A percentile compares a stretch with the other conserved stretches of the same genome.
Evolutionary conservation across 2,888 invertebrate species (phyloP).

Genomic region (Melitaea athalia): DNA sequence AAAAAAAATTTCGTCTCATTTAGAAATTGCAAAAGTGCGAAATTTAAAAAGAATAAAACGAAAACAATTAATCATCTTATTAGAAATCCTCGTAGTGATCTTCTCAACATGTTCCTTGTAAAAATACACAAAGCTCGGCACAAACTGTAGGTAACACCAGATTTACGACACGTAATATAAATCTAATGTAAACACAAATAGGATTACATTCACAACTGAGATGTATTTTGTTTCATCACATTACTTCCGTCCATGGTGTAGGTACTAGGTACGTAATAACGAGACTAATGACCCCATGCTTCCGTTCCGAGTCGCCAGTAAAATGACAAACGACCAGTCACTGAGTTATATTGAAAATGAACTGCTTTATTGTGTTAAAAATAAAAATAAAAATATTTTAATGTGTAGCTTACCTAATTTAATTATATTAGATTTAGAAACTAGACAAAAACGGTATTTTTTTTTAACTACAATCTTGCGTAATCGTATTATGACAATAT

Average conservation of each 20-base stretch:
- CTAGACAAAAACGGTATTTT: no score
- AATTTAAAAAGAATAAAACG: no score
- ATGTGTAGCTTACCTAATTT: no score
- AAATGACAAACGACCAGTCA: slow-evolving; percentile 1
- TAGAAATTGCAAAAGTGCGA: no score
- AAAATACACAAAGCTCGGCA: background rate
- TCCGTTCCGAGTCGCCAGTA: slow-evolving; percentile 17
- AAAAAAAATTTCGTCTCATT: no score
- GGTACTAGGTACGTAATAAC: slow-evolving; percentile 6
- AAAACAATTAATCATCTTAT: no score
- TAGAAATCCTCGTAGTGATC: no score
- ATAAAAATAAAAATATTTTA: background rate
- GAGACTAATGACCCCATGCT: slow-evolving; percentile 4
- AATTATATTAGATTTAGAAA: no score
- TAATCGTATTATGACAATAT: no score
- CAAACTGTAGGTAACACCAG: background rate
- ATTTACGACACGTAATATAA: background rate
- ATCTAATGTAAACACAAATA: background rate
- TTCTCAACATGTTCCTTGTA: no score
- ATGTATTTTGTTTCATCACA: slow-evolving; percentile 15
- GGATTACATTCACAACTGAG: background rate
- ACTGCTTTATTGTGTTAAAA: background rate
- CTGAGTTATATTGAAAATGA: background rate
- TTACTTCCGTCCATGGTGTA: slow-evolving; percentile 14
- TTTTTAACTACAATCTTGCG: no score